Conservation (phyloP, 1,140 invertebrate species). For the Drosophila baimaii region DNA sequence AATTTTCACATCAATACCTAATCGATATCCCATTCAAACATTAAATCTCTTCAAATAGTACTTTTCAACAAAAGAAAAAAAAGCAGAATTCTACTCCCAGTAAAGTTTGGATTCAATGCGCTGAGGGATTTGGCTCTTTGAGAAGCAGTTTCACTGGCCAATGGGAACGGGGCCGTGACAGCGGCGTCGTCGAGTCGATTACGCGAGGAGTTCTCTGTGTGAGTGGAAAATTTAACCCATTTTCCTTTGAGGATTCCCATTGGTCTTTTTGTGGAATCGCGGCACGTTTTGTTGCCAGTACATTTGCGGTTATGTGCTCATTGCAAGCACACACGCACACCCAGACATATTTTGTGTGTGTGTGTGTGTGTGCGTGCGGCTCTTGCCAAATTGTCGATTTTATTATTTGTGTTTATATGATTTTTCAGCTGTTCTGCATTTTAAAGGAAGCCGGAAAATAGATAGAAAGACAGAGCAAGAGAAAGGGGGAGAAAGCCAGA, state of each 20-base stretch:
- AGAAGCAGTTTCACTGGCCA: conserved; percentile 20
- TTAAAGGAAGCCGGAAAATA: conserved; percentile 62
- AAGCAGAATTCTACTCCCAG: not conserved
- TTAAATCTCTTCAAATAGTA: not conserved
- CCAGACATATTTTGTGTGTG: conserved; percentile 30
- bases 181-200: conserved; percentile 57
- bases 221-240: conserved; percentile 63
- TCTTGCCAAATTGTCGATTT: conserved; percentile 83
- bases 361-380: conserved; percentile 66
- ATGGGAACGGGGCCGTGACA: conserved; percentile 30
- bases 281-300: conserved; percentile 81
- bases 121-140: not conserved
- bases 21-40: not conserved
- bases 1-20: not conserved
- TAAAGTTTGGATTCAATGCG: not conserved
- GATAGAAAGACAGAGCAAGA: not conserved
- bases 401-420: conserved; percentile 84
- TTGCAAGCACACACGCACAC: conserved; percentile 52
- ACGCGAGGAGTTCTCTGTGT: conserved; percentile 28
- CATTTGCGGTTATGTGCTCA: conserved; percentile 80
- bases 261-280: conserved; percentile 68
- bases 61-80: not conserved
- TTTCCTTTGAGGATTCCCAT: conserved; percentile 47
- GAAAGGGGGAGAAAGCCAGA: not conserved
- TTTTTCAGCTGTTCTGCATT: conserved; percentile 84